Percentiles rank a stretch among this genome's conserved stretches.
These are phyloP conservation scores for Setophaga coronata DNA, from an alignment of 2,113 vertebrate genomes.

Conservation along the genomic window DNA sequence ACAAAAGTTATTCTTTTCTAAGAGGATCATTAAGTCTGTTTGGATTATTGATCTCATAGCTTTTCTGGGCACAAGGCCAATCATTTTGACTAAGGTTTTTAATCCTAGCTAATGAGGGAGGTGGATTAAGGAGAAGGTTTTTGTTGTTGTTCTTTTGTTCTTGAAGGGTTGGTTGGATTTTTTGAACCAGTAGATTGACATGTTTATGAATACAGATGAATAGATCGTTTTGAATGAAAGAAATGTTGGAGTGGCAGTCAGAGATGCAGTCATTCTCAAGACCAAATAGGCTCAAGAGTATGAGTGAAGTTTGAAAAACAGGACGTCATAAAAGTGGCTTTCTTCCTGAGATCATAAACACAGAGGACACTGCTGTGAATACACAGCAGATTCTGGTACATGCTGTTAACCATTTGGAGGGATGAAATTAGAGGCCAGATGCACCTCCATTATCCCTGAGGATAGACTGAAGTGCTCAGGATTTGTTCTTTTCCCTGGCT, in stretches of 20 bases:
- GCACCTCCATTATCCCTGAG: not conserved
- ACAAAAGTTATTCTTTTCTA: slow-evolving; percentile 47
- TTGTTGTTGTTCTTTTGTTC: not conserved
- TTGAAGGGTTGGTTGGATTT: not conserved
- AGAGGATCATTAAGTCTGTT: slow-evolving; percentile 53
- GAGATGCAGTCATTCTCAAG: slow-evolving; percentile 12
- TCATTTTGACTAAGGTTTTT: slow-evolving; percentile 49
- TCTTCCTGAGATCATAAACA: slow-evolving; percentile 11
- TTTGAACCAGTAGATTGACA: slow-evolving; percentile 9
- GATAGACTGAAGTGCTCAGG: not conserved
- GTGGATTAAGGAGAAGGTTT: slow-evolving; percentile 30
- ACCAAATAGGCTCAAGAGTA: not conserved
- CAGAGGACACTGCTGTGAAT: not conserved
- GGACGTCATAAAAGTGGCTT: not conserved
- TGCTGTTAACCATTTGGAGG: not conserved
- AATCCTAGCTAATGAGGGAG: slow-evolving; percentile 57
- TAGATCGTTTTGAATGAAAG: slow-evolving; percentile 15
- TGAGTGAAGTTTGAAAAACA: not conserved
- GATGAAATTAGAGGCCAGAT: not conserved
- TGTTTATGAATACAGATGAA: slow-evolving; percentile 49
- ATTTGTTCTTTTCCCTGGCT: not conserved
- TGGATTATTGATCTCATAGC: slow-evolving; percentile 58
- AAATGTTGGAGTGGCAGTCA: not conserved
- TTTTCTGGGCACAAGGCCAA: slow-evolving; percentile 59
- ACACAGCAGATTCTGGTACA: not conserved